Base-by-base conservation (phyloP, 2,888 invertebrate genomes). In the Diplazon laetatorius region DNA sequence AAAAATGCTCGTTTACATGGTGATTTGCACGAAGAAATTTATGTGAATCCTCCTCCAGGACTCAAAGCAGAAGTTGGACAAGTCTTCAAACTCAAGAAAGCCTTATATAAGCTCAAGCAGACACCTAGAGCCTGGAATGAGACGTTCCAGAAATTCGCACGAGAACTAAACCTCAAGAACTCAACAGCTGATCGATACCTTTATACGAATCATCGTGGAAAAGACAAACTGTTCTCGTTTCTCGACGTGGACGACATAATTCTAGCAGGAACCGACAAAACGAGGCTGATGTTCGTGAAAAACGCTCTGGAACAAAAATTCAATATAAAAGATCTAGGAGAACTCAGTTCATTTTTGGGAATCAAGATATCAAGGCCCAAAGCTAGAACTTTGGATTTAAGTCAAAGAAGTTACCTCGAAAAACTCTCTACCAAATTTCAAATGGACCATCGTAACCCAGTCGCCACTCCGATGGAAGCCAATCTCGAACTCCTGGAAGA, bases 81-180 rank as follows among this genome's bases (percentile, higher is more conserved):
- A 9, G 83, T 81, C 1, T 82, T 82, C 48, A 75, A 69, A 30
- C 70, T 86, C 2, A 81, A 65, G 6, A 85, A 82, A 25, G 76
- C 75, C 35, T 50, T 88, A 6, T 88, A 89, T 79, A 87, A 86
- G 8, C 76, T 87, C 9, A 86, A 86, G 68, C 87, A 87, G 62
- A 80, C 85, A 10, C 84, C 86, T 25, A 77, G 83, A 52, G 66
- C 62, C 0, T 88, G 87, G 86, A 82, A 87, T 50, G 76, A 79
- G n/a, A 74, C 68, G 50, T 75, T 86, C 0, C 52, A 80, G 18
- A 52, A 60, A 62, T 75, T 74, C 6, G 25, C 85, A 6, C 55
- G 44, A 8, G 78, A 81, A 12, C 30, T 78, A 74, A 68, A 50
- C 75, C 85, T 0, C 52, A 80, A 18, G 52, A 60, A 62, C 75